Conservation (phyloP, 2,888 invertebrate species). For the Drosophila colorata region DNA sequence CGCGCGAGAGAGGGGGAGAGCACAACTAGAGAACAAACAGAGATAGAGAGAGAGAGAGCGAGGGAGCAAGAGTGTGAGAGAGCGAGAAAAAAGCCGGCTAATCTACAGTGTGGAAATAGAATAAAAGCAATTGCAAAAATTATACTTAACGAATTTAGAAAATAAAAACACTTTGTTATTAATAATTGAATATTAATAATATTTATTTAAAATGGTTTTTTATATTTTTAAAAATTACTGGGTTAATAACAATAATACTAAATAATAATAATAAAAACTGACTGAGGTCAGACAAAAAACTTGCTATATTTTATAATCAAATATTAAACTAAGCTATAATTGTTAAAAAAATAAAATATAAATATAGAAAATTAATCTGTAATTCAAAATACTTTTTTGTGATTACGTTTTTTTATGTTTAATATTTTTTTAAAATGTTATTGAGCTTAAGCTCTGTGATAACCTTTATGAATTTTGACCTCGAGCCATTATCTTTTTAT, state of each 20-base stretch:
- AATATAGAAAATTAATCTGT: neutral
- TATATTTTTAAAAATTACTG: too few species aligned
- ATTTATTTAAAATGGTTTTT: too few species aligned
- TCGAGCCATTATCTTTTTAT: neutral
- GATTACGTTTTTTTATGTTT: too few species aligned
- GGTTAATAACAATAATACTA: too few species aligned
- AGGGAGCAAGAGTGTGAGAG: slow-evolving; percentile 4
- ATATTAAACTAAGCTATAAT: too few species aligned
- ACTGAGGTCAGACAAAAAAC: too few species aligned
- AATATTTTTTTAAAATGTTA: too few species aligned
- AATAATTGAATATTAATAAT: neutral
- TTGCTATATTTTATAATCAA: too few species aligned
- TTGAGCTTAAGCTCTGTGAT: neutral
- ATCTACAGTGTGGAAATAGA: slow-evolving; percentile 31
- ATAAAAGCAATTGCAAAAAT: neutral
- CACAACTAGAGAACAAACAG: neutral
- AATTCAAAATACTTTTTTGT: too few species aligned
- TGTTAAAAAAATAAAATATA: too few species aligned
- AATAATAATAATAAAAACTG: too few species aligned
- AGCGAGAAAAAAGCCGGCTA: slow-evolving; percentile 49
- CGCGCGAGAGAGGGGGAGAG: neutral
- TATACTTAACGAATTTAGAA: neutral
- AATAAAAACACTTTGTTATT: too few species aligned
- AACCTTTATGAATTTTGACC: neutral
- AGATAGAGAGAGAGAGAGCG: neutral